These are phyloP conservation scores for Aphaenogaster ashmeadi DNA, from an alignment of 1,140 invertebrate genomes.

Conservation along the genomic window DNA sequence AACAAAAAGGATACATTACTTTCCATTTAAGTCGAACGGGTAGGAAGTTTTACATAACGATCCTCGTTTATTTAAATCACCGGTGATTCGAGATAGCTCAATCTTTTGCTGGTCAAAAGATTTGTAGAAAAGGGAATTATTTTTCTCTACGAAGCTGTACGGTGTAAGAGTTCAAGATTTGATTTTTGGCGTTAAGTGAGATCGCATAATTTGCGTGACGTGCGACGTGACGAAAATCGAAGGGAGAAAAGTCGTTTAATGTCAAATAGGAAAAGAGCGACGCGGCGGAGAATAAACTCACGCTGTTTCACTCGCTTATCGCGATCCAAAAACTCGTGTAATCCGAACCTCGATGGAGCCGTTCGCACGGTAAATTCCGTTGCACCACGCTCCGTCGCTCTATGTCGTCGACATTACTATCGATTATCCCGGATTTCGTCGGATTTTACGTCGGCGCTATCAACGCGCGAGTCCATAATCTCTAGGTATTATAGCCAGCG, in stretches of 20 bases:
- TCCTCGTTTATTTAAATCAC: not conserved
- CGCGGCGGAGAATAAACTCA: conserved; percentile 44
- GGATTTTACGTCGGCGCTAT: conserved; percentile 47
- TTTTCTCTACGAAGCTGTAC: not conserved
- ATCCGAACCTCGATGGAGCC: conserved; percentile 65
- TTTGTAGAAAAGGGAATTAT: not conserved
- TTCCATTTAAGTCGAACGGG: not conserved
- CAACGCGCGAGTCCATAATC: conserved; percentile 37
- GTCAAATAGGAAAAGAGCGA: conserved; percentile 20
- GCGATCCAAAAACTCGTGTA: conserved; percentile 63
- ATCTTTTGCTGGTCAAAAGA: not conserved
- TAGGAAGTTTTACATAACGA: not conserved
- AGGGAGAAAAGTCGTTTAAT: conserved; percentile 36
- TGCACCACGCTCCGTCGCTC: conserved; percentile 10
- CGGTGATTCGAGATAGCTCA: not conserved
- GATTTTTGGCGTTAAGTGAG: not conserved
- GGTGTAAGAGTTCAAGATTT: not conserved
- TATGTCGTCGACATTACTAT: conserved; percentile 59
- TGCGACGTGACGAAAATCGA: conserved; percentile 30
- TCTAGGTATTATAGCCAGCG: not conserved
- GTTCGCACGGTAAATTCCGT: conserved; percentile 55
- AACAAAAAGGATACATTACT: not conserved
- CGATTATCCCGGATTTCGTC: conserved; percentile 62
- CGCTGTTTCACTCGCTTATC: conserved; percentile 59
- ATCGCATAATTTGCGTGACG: conserved; percentile 20